phyloP scores from a whole-genome alignment of 2,888 invertebrate species.

The Thymelicus sylvestris region DNA sequence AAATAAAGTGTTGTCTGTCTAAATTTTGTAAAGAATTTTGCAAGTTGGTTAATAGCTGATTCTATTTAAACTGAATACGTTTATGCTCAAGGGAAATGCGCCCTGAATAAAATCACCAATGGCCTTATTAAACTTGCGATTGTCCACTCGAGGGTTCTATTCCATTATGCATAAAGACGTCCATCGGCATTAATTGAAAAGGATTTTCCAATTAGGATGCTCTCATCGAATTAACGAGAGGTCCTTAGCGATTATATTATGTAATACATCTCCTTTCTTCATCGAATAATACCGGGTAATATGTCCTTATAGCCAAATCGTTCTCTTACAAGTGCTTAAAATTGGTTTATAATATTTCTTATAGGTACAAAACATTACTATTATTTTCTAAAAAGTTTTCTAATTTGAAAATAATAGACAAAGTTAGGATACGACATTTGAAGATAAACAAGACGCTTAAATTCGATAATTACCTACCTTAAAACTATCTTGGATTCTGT shows the following conservation, averaged over 20 bases:
- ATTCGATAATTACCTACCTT: too few species aligned
- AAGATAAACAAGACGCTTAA: too few species aligned
- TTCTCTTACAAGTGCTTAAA: neutral
- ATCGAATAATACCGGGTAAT: constrained; percentile 37
- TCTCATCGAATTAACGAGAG: constrained; percentile 54
- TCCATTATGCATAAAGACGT: constrained; percentile 68
- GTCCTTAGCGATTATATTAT: constrained; percentile 52
- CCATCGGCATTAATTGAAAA: constrained; percentile 63
- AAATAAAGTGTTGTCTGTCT: too few species aligned
- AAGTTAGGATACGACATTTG: too few species aligned
- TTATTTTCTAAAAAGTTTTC: too few species aligned
- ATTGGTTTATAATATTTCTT: too few species aligned
- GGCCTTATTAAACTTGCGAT: constrained; percentile 60
- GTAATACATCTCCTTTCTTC: constrained; percentile 63
- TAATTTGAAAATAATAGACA: too few species aligned
- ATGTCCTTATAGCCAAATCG: constrained; percentile 3
- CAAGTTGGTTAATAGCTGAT: too few species aligned
- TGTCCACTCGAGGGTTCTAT: constrained; percentile 68
- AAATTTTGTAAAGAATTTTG: too few species aligned
- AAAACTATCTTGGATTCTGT: too few species aligned
- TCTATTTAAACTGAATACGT: neutral
- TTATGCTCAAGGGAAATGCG: constrained; percentile 5
- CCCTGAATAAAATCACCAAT: constrained; percentile 51
- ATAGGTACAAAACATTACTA: too few species aligned
- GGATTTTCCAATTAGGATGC: constrained; percentile 69